Evolutionary conservation across 2,888 invertebrate species (phyloP).

Genomic region (Magallana nippona): DNA sequence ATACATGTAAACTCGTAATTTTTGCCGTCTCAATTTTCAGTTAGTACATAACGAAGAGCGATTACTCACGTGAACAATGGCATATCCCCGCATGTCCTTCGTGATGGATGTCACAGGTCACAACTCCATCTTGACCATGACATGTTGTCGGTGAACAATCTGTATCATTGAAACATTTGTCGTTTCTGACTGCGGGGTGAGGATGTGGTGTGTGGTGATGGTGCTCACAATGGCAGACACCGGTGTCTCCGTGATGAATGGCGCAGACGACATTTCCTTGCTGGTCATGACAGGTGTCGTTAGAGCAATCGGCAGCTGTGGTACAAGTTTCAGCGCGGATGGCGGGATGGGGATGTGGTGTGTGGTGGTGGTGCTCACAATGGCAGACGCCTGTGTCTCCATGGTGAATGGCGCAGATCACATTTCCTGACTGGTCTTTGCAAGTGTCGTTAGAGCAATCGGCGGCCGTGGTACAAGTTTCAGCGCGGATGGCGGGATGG

Average conservation of each 20-base stretch:
- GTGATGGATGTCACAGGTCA: conserved; percentile 20
- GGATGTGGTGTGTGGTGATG: conserved; percentile 15
- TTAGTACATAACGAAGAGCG: neutral
- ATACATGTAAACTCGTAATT: neutral
- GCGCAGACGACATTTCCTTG: neutral
- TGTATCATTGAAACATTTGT: conserved; percentile 19
- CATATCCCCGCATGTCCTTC: neutral
- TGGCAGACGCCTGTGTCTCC: conserved; percentile 1
- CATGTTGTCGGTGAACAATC: neutral
- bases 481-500: neutral
- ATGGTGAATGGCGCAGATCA: neutral
- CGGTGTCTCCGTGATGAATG: neutral
- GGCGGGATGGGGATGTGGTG: neutral
- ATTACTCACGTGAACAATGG: conserved; percentile 8
- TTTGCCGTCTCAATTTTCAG: neutral
- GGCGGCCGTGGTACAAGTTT: neutral
- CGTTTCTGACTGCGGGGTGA: neutral
- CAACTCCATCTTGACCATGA: neutral
- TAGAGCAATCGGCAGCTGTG: neutral
- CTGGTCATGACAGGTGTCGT: neutral
- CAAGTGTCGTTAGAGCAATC: conserved; percentile 1
- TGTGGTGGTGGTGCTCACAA: conserved; percentile 14
- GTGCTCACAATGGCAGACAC: conserved; percentile 3
- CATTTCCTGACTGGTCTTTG: neutral
- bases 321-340: neutral